Percentiles rank a stretch among this genome's conserved stretches.
phyloP scores from a whole-genome alignment of 2,113 vertebrate species.

The Ahaetulla prasina region DNA sequence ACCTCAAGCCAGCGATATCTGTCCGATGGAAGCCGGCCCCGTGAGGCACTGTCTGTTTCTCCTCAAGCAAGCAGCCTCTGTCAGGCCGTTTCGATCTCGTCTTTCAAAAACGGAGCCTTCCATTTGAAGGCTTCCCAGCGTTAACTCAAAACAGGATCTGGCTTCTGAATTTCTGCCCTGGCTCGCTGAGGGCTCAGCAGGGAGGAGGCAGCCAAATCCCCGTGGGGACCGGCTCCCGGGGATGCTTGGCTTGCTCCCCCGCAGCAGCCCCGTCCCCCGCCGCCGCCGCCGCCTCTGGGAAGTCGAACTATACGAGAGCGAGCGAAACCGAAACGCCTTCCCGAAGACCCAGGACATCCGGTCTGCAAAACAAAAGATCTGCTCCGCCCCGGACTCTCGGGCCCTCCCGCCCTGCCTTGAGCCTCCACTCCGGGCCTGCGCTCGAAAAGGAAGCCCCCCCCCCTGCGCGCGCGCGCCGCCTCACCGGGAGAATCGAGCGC shows the following conservation, averaged over 20 bases:
- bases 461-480: not conserved
- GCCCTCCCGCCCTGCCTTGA: not conserved
- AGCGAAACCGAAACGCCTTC: not conserved
- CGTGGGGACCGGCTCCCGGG: not conserved
- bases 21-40: not conserved
- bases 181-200: not conserved
- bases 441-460: too few relatives aligned
- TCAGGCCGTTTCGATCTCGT: not conserved
- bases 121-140: not conserved
- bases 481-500: not conserved
- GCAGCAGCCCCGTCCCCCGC: not conserved
- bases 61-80: not conserved
- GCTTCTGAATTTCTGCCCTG: not conserved
- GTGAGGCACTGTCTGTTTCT: not conserved
- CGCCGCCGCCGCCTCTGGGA: not conserved
- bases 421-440: not conserved
- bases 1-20: not conserved
- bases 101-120: not conserved
- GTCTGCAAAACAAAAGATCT: not conserved
- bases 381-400: not conserved
- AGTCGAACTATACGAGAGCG: not conserved
- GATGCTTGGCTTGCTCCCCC: not conserved
- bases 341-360: slow-evolving; percentile 6
- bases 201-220: not conserved
- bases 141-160: not conserved